Evolutionary conservation across 1,140 invertebrate genomes (phyloP).

Genomic region (Drosophila ogumai): DNA sequence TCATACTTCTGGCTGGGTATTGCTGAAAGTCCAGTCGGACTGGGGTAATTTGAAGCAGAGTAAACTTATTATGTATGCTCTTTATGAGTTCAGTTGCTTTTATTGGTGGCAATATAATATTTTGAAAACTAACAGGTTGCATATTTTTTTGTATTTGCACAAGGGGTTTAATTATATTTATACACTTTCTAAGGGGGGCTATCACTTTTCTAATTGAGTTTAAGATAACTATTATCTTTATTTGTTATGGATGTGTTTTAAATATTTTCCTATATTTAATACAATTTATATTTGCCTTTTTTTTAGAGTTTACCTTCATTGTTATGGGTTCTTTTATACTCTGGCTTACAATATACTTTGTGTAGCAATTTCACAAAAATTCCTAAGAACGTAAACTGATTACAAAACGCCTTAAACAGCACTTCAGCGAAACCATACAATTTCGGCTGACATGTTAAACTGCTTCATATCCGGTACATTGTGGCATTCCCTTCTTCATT

Average conservation of each 20-base stretch:
- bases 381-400: constrained; percentile 31
- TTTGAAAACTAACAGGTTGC: constrained; percentile 20
- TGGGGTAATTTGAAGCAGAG: constrained; percentile 22
- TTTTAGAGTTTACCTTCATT: not conserved
- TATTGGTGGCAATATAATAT: constrained; percentile 21
- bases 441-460: constrained; percentile 23
- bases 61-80: constrained; percentile 9
- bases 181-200: not conserved
- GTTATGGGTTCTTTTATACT: not conserved
- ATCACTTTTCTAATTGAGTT: too few relatives aligned
- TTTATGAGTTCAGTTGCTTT: constrained; percentile 18
- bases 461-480: constrained; percentile 19
- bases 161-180: not conserved
- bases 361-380: not conserved
- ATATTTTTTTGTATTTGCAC: constrained; percentile 10
- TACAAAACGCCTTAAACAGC: constrained; percentile 13
- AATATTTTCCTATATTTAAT: not conserved
- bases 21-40: not conserved
- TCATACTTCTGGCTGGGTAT: constrained; percentile 15
- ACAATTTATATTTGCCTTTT: not conserved
- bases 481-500: not conserved
- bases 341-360: not conserved
- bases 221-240: not conserved
- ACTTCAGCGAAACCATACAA: constrained; percentile 31
- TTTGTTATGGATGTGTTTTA: not conserved